phyloP scores from a whole-genome alignment of 2,888 invertebrate genomes.

The Drosophila heteroneura region DNA sequence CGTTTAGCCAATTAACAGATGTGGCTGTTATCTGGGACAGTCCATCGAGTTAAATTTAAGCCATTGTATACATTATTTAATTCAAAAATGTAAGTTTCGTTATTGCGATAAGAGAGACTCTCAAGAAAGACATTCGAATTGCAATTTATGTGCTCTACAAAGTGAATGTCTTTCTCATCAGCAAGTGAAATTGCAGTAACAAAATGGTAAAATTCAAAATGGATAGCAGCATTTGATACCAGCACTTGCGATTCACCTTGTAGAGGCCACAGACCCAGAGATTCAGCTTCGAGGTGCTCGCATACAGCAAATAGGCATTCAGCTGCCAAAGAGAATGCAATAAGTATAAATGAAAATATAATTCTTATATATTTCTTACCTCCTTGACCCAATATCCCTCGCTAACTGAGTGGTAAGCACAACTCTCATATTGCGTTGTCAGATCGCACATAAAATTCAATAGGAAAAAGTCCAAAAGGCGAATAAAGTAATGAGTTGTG shows the following conservation, averaged over 20 bases:
- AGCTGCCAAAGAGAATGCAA: constrained; percentile 27
- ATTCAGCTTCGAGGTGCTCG: constrained; percentile 22
- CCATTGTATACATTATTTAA: too few species aligned
- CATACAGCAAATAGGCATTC: constrained; percentile 47
- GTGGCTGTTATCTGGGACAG: too few species aligned
- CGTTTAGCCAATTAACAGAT: too few species aligned
- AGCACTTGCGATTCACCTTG: not conserved
- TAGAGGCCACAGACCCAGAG: constrained; percentile 24
- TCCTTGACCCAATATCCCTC: constrained; percentile 26
- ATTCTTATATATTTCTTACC: not conserved
- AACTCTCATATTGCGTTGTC: constrained; percentile 34
- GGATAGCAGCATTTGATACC: not conserved
- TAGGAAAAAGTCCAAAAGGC: constrained; percentile 47
- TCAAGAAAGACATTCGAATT: too few species aligned
- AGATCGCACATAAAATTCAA: constrained; percentile 57
- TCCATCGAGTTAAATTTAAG: too few species aligned
- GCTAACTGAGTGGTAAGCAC: not conserved
- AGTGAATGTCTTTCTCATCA: not conserved
- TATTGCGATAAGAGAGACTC: too few species aligned
- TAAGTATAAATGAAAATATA: not conserved
- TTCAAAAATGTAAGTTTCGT: too few species aligned
- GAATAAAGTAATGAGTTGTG: not conserved
- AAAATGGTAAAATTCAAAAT: not conserved
- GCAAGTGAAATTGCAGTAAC: constrained; percentile 2
- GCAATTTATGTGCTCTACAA: too few species aligned